Evolutionary conservation across 2,888 invertebrate species (phyloP), one percentile per base, ranked within the genome.

Genomic region (Taphrorychus bicolor): DNA sequence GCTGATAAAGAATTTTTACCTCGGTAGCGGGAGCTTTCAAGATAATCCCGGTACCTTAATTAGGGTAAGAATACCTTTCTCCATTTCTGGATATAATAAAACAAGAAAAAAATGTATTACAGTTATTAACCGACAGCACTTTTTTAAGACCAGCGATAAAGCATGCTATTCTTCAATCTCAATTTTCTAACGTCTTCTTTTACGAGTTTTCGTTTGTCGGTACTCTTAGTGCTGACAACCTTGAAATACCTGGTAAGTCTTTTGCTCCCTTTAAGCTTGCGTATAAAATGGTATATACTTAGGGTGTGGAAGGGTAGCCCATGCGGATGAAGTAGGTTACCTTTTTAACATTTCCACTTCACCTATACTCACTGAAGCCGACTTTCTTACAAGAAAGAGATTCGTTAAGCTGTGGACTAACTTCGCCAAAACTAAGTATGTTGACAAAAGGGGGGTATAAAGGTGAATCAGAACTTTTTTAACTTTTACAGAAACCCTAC

Each of bases 391-490:
- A 3, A 72, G 72, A 24, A 72, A 62, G 2, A 60, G 74, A 18
- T 67, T 76, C 59, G 69, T 72, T 3, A 73, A 68, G 61, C 59
- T 75, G 5, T 76, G 89, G 89, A 85, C 87, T 0, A 88, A 89
- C 73, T 90, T 90, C 77, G 89, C 89, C 0, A 86, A 85, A 75
- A 79, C 78, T 73, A 84, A 86, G 82, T 87, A 76, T 79, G 82
- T 66, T n/a, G n/a, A 21, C n/a, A 48, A 24, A 17, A 5, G 48
- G 17, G 0, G 40, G 9, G 4, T 22, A 48, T n/a, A n/a, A 40
- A 14, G 1, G 32, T 32, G 1, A 9, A 40, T n/a, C 40, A n/a
- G 2, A 40, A n/a, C 16, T 24, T n/a, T n/a, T n/a, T 19, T 51
- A 17, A 3, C n/a, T 59, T 64, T 68, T 71, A 3, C 24, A 76